Conservation (phyloP, 1,140 invertebrate species). For the Diprion similis region DNA sequence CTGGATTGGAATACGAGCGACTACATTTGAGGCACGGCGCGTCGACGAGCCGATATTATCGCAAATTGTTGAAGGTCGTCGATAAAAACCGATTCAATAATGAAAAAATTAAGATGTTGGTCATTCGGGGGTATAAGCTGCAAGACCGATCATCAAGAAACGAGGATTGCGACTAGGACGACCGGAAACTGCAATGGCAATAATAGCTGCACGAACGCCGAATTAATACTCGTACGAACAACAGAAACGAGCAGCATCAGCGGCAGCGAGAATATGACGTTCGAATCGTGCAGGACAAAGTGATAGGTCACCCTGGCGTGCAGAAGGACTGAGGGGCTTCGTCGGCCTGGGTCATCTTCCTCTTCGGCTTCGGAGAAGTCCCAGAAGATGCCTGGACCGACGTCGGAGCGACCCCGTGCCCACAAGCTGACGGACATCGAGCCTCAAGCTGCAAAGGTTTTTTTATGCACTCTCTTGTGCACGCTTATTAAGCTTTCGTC, state of each 20-base stretch:
- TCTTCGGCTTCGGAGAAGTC: slow-evolving; percentile 48
- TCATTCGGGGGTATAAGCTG: background rate
- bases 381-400: slow-evolving; percentile 58
- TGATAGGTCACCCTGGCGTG: slow-evolving; percentile 49
- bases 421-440: slow-evolving; percentile 58
- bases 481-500: background rate
- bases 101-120: slow-evolving; percentile 2
- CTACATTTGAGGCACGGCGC: no score
- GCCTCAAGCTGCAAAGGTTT: slow-evolving; percentile 52
- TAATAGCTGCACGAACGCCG: no score
- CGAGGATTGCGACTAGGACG: background rate
- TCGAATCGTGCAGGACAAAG: slow-evolving; percentile 6
- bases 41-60: background rate
- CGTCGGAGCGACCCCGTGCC: slow-evolving; percentile 55
- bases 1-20: background rate
- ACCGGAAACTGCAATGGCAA: background rate
- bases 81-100: slow-evolving; percentile 1
- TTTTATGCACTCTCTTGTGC: background rate
- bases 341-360: slow-evolving; percentile 47
- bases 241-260: background rate
- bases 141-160: no score
- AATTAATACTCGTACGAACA: background rate
- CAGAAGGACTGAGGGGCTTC: slow-evolving; percentile 40
- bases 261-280: background rate
- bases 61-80: background rate